Conservation (phyloP, 2,888 invertebrate genomes). For the Matsumyia berberina region DNA sequence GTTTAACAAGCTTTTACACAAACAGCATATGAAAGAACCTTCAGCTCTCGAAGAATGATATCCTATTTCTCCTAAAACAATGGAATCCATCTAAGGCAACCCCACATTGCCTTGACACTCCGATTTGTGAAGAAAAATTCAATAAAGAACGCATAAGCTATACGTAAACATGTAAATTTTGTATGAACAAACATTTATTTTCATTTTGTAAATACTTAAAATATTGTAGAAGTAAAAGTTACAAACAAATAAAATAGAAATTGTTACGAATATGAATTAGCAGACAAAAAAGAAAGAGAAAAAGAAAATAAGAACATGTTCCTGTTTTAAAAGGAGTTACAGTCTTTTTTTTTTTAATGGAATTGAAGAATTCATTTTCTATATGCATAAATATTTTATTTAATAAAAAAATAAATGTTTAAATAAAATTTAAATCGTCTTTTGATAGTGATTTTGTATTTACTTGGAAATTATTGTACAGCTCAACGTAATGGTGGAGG, state of each 20-base stretch:
- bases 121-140: background rate
- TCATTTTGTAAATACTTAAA: conserved; percentile 12
- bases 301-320: conserved; percentile 27
- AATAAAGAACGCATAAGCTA: background rate
- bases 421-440: conserved; percentile 5
- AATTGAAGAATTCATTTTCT: conserved; percentile 53
- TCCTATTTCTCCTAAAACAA: too few species aligned
- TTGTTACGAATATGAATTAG: conserved; percentile 4
- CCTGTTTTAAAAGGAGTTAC: conserved; percentile 52
- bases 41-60: too few species aligned
- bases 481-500: background rate
- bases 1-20: too few species aligned
- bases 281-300: background rate
- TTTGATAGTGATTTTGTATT: background rate
- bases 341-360: conserved; percentile 38
- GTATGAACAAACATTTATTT: background rate
- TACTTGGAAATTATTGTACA: background rate
- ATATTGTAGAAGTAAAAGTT: conserved; percentile 1
- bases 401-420: conserved; percentile 44
- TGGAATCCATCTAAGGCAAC: background rate
- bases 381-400: conserved; percentile 45
- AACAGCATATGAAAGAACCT: too few species aligned
- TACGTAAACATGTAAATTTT: background rate
- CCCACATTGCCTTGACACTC: too few species aligned
- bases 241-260: background rate